Conservation (phyloP, 2,888 invertebrate genomes). For the Andrena trimmerana region DNA sequence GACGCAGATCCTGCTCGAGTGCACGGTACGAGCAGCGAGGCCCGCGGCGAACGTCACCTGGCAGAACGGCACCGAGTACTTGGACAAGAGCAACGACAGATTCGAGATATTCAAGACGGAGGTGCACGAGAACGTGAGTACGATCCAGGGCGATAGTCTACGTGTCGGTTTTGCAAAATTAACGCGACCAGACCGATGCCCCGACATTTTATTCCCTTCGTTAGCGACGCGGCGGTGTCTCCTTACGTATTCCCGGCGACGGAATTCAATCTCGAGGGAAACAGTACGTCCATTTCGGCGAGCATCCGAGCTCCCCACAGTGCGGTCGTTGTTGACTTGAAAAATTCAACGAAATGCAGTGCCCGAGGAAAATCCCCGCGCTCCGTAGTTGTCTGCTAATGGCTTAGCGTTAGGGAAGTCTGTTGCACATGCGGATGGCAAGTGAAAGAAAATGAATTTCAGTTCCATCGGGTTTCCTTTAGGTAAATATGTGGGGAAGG, state of each 20-base stretch:
- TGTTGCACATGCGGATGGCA: too few relatives aligned
- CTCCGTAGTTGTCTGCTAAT: too few relatives aligned
- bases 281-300: background rate
- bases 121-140: conserved; percentile 81
- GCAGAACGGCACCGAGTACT: conserved; percentile 90
- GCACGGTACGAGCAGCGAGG: conserved; percentile 92
- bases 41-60: conserved; percentile 94
- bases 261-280: background rate
- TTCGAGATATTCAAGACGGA: conserved; percentile 80
- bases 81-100: conserved; percentile 79
- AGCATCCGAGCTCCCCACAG: background rate
- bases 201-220: background rate
- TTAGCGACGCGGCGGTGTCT: background rate
- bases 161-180: conserved; percentile 24
- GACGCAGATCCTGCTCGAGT: conserved; percentile 91
- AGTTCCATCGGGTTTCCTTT: too few relatives aligned
- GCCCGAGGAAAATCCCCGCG: background rate
- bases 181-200: background rate
- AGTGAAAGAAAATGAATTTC: too few relatives aligned
- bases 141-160: background rate
- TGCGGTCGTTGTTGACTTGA: background rate
- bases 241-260: background rate
- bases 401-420: too few relatives aligned
- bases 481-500: too few relatives aligned
- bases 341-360: background rate